Conservation (phyloP, 2,113 vertebrate species). For the Carassius carassius region DNA sequence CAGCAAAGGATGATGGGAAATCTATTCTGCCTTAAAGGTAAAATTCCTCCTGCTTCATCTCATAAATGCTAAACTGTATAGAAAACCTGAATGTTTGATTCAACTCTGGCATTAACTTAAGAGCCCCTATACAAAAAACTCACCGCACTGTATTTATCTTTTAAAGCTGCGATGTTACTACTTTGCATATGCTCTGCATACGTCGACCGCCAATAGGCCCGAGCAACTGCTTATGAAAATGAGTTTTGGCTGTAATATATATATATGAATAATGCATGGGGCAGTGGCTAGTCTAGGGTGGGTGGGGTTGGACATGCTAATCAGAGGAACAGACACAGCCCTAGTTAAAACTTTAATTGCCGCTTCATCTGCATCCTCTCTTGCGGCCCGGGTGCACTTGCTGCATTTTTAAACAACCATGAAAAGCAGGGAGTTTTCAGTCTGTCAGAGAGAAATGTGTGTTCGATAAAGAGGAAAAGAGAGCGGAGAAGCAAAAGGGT, state of each 20-base stretch:
- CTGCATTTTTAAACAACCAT: conserved; percentile 18
- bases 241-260: background rate
- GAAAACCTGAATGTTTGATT: background rate
- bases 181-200: background rate
- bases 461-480: background rate
- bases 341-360: conserved; percentile 52
- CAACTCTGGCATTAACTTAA: too few species aligned
- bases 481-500: background rate
- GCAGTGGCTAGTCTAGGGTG: background rate
- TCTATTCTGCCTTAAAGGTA: background rate
- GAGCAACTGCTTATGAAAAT: conserved; percentile 2
- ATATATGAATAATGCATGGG: conserved; percentile 33
- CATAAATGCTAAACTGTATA: background rate
- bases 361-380: conserved; percentile 35
- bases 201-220: background rate
- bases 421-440: background rate
- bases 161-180: background rate
- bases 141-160: background rate
- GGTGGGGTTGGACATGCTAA: conserved; percentile 29
- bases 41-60: background rate
- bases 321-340: conserved; percentile 14
- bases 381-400: background rate
- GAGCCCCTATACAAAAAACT: too few species aligned
- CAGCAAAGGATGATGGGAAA: conserved; percentile 1
- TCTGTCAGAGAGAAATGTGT: background rate